Base-by-base conservation (phyloP, 2,888 invertebrate genomes). In the Drosophila formosana region DNA sequence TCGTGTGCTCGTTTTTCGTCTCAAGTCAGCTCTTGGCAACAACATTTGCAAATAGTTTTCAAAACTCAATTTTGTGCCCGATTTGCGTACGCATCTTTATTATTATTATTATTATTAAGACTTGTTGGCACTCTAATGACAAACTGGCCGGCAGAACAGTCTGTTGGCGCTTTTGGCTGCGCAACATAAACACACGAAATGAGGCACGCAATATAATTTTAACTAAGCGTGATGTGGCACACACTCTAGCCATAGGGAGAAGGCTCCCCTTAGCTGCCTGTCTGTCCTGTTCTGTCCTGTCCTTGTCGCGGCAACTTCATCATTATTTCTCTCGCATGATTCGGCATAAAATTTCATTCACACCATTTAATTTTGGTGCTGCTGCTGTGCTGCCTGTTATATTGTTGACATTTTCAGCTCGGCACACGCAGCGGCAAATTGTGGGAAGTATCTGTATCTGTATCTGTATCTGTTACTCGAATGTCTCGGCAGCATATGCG, bases 311-410 rank as follows among this genome's bases (percentile, higher is more conserved):
- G 79, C 89, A 88, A 69, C 84, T 81, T 88, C 88, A 88, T 88
- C 88, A 86, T 85, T 78, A 86, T 85, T 78, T 88, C 72, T 74
- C 86, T 89, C 73, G 89, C 85, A 86, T 86, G 89, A 86, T 85
- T 86, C 89, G 88, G 89, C 85, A 86, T 86, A 86, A 89, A 89
- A 86, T 86, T 86, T 85, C 77, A 72, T 86, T 86, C 89, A 88
- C 85, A 86, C 85, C 85, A 86, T 89, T 86, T 89, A 75, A 89
- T 88, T 88, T 89, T 56, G 64, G 39, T 78, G 58, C 61, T 18
- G 41, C 11, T 23, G 34, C 37, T 13, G 2, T 9, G 7, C n/a
- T 37, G 37, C 37, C 64, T 72, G 81, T 66, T 76, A 69, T 79
- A 71, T 77, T 77, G 89, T 83, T 83, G 83, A 83, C 88, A 83